Evolutionary conservation across 2,888 invertebrate genomes (phyloP), one percentile per base, ranked within the genome.

Genomic region (Deilephila elpenor): DNA sequence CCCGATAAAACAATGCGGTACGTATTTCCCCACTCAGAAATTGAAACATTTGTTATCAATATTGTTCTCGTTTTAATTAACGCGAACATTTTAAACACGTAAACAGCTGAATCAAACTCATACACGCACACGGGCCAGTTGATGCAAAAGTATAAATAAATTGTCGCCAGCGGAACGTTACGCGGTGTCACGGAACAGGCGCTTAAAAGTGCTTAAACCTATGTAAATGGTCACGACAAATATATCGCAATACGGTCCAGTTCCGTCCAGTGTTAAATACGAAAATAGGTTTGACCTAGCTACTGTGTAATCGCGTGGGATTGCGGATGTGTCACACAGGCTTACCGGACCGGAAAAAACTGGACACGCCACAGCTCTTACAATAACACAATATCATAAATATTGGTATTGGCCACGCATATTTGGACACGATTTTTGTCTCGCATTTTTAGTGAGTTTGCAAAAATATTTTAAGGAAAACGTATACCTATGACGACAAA

Each of bases 251-350:
- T 79, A 78, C 79, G 78, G 80, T 79, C 79, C 82, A 82, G 82
- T 83, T 87, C 78, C 80, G 85, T 84, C 82, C 84, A 84, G 83
- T 84, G 85, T 86, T 85, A 84, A 87, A 88, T 86, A 88, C 86
- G 82, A 88, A 90, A 88, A 89, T 89, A 88, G 86, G 83, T 89
- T 88, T 87, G 87, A 89, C 88, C 89, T 86, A 88, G 88, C 87
- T 82, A 78, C 83, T 80, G 76, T 80, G 85, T 88, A 86, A 87
- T 86, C 83, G 87, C 86, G 87, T 89, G 88, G 88, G 88, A 89
- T 85, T 86, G 85, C 86, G 85, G 86, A 88, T 89, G 89, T 89
- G 89, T 89, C 90, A 88, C 86, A 86, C 84, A 86, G 89, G 85
- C 84, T 90, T 88, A 88, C 87, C 89, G 88, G 80, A 85, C 85